Evolutionary conservation across 1,140 invertebrate genomes (phyloP), one percentile per base, ranked within the genome.

Genomic region (Meloidogyne floridensis): DNA sequence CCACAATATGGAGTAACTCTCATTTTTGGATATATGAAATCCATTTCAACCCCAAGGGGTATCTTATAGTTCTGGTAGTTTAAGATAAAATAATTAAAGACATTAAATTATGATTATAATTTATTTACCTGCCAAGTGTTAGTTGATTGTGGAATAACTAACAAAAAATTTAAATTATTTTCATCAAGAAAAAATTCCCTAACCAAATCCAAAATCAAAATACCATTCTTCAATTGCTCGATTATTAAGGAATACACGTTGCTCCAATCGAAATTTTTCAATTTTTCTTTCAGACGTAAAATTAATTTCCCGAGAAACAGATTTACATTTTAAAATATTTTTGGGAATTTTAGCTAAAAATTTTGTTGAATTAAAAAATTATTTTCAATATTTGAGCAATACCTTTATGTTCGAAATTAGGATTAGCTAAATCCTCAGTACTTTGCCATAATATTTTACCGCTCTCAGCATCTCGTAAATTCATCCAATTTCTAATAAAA

Each of bases 391-490:
- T 32, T 32, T 32, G 32, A 32, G 32, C 32, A 32, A 32, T 89
- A 92, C 92, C 92, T 93, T 98, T 95, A 91, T 98, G 97, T 91
- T 98, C 96, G 15, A 93, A 92, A 80, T 95, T 94, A 53, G 96
- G 94, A 71, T 93, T 92, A 20, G 94, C 98, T 93, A 99, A 92
- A 91, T 99, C 97, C 90, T 98, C 96, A 89, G 94, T 96, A 79
- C 95, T 95, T 91, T 99, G 96, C 97, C 97, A 99, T 42, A 98
- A 92, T 76, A 98, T 93, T 91, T 97, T 95, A 53, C 97, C 97
- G 86, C 93, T 95, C 90, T 98, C 96, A 10, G 94, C 95, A 93
- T 99, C 96, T 81, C 96, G 92, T 65, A 99, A 91, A 91, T 97
- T 98, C 94, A 98, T 98, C 95, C 97, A 98, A 92, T 99, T 98